Evolutionary conservation across 2,888 invertebrate species (phyloP).

Genomic region (Galerucella calmariensis): DNA sequence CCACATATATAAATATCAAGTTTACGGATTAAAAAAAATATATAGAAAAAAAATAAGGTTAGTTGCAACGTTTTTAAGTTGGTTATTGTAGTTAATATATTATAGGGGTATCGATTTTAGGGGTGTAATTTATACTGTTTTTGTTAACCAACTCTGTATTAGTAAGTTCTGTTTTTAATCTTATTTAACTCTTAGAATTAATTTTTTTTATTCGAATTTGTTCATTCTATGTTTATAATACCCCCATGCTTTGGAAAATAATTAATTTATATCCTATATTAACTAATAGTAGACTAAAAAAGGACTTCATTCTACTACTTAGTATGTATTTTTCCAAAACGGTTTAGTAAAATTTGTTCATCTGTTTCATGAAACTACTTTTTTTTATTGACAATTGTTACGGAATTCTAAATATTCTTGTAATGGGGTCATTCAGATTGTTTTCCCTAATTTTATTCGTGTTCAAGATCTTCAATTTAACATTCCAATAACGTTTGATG

Average conservation of each 20-base stretch:
- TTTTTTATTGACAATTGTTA: constrained; percentile 55
- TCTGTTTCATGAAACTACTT: constrained; percentile 30
- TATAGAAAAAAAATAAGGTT: constrained; percentile 37
- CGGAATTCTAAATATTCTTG: constrained; percentile 62
- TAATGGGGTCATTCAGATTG: constrained; percentile 60
- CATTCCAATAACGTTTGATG: constrained; percentile 39
- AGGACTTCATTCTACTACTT: background rate
- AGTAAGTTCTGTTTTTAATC: constrained; percentile 9
- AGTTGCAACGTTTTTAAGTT: constrained; percentile 30
- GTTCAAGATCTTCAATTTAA: constrained; percentile 40
- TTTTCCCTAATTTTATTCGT: constrained; percentile 58
- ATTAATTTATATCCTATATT: background rate
- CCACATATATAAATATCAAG: constrained; percentile 5
- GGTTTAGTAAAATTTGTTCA: background rate
- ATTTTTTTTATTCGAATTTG: background rate
- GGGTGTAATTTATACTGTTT: constrained; percentile 40
- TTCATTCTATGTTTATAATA: constrained; percentile 7
- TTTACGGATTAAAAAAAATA: constrained; percentile 23
- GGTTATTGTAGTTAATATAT: constrained; percentile 31
- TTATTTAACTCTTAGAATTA: background rate
- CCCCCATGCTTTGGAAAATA: background rate
- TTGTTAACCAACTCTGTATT: background rate
- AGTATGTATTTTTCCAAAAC: background rate
- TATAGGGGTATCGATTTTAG: constrained; percentile 55
- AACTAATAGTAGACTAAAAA: background rate